Evolutionary conservation across 2,888 invertebrate species (phyloP), one percentile per base, ranked within the genome.

Genomic region (Acanthacorydalis orientalis): DNA sequence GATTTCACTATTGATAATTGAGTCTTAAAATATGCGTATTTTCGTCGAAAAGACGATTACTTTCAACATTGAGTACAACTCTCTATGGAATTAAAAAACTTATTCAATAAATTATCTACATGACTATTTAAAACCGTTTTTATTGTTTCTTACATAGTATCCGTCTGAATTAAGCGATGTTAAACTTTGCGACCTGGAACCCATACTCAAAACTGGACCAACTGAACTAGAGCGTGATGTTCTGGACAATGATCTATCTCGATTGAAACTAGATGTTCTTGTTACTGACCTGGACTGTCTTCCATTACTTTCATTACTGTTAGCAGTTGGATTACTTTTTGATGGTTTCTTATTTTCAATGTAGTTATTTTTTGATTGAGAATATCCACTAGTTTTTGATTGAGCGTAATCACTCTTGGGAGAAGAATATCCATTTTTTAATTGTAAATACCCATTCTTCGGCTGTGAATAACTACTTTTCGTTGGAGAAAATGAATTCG

Each of bases 81-180:
- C n/a, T n/a, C n/a, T n/a, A n/a, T n/a, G n/a, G n/a, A n/a, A n/a
- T n/a, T n/a, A n/a, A n/a, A n/a, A n/a, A n/a, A n/a, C n/a, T n/a
- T n/a, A n/a, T n/a, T n/a, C n/a, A n/a, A n/a, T n/a, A n/a, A n/a
- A n/a, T n/a, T n/a, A n/a, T n/a, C n/a, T n/a, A n/a, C n/a, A n/a
- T 16, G 31, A 16, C 23, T 16, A 11, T 7, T 38, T 8, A 39
- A 39, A 14, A n/a, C n/a, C 2, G 2, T 23, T 23, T 23, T 23
- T 23, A 23, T 4, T 10, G 10, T 23, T 6, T 67, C 84, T 74
- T 83, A 88, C 88, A 73, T 77, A 77, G 60, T 88, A 88, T 70
- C 87, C 87, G 68, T 87, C 87, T 9, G 87, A 87, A 57, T 81
- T 77, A 51, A 81, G 69, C 11, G 81, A 81, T 43, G 74, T 78